Percentiles rank a stretch among this genome's conserved stretches.
phyloP scores from a whole-genome alignment of 2,888 invertebrate genomes.

The Tinea semifulvella region DNA sequence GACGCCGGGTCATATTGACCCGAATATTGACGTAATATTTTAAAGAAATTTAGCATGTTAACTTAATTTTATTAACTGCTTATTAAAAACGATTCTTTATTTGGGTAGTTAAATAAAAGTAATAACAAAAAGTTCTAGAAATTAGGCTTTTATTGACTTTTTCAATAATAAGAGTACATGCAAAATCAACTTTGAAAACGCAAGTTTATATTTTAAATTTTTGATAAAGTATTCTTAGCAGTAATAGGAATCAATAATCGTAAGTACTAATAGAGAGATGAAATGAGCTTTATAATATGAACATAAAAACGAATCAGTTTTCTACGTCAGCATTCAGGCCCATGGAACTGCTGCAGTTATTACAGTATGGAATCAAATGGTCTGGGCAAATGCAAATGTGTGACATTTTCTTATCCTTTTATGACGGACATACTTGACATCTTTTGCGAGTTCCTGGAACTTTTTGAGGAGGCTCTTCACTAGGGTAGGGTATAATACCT shows the following conservation, averaged over 20 bases:
- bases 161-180: constrained; percentile 15
- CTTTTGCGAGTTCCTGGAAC: constrained; percentile 16
- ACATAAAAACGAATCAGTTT: constrained; percentile 14
- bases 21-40: constrained; percentile 15
- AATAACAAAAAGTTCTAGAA: constrained; percentile 14
- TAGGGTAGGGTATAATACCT: constrained; percentile 1
- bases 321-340: constrained; percentile 15
- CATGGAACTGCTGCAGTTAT: constrained; percentile 15
- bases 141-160: constrained; percentile 15
- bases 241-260: constrained; percentile 19
- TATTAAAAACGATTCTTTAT: constrained; percentile 14
- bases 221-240: constrained; percentile 17
- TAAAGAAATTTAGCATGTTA: constrained; percentile 7
- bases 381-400: constrained; percentile 17
- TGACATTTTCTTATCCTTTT: constrained; percentile 18
- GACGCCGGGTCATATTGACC: constrained; percentile 17
- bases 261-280: constrained; percentile 16
- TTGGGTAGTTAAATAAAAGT: constrained; percentile 11
- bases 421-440: constrained; percentile 16
- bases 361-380: constrained; percentile 15
- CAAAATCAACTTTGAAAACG: constrained; percentile 17
- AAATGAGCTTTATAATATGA: constrained; percentile 16
- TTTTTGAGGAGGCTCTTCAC: constrained; percentile 14
- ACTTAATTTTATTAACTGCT: constrained; percentile 10
- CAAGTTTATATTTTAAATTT: constrained; percentile 16